Conservation (phyloP, 2,113 vertebrate species). For the Eulemur rufifrons region DNA sequence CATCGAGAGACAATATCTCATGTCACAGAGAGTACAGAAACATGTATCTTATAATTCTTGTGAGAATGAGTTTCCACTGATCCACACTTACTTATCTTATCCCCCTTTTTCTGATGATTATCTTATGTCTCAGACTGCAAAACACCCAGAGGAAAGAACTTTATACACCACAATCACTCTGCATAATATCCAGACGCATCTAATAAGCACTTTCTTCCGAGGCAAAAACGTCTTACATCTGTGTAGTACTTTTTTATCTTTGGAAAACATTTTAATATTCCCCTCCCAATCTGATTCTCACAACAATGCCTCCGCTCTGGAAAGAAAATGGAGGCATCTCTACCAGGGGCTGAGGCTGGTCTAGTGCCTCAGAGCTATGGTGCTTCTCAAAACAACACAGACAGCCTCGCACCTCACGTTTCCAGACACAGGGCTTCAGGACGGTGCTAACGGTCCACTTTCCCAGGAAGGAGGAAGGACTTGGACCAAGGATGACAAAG, state of each 20-base stretch:
- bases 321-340: neutral
- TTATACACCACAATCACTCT: neutral
- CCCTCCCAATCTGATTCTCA: neutral
- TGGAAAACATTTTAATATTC: neutral
- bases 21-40: neutral
- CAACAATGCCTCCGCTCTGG: neutral
- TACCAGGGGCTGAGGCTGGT: neutral
- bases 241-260: neutral
- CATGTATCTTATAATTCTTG: neutral
- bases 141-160: slow-evolving; percentile 27
- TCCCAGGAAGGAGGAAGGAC: neutral
- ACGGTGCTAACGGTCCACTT: neutral
- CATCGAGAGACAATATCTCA: neutral
- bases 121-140: neutral
- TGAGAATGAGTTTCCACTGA: neutral
- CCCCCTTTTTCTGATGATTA: neutral
- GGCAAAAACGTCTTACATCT: slow-evolving; percentile 25
- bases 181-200: slow-evolving; percentile 33
- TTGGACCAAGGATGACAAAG: neutral
- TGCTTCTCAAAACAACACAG: neutral
- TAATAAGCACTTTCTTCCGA: slow-evolving; percentile 51
- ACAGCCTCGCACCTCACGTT: neutral
- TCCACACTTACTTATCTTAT: neutral
- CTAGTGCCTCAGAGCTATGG: neutral
- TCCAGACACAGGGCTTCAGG: neutral